These are phyloP conservation scores for Phallusia fumigata DNA, from an alignment of 23 tunicate genomes.

Conservation along the genomic window DNA sequence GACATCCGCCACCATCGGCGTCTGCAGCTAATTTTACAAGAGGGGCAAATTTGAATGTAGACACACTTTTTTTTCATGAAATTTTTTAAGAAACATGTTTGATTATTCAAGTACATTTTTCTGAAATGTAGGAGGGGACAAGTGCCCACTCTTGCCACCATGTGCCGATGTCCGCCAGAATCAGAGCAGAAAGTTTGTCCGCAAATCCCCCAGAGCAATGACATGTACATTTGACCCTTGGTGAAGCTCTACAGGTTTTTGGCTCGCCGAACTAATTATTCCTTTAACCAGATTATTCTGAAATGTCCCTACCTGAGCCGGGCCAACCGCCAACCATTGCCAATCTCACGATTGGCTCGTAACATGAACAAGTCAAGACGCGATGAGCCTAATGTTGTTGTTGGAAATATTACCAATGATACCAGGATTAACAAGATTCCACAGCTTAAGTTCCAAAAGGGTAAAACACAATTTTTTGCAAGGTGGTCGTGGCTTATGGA, in stretches of 20 bases:
- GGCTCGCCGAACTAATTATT: slow-evolving; percentile 77
- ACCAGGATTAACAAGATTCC: slow-evolving; percentile 72
- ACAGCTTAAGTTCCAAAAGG: slow-evolving; percentile 92
- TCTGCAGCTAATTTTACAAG: too few species aligned
- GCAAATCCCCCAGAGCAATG: slow-evolving; percentile 74
- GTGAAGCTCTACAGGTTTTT: slow-evolving; percentile 97
- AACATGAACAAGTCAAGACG: slow-evolving; percentile 70
- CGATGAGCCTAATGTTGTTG: slow-evolving; percentile 72
- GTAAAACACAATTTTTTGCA: slow-evolving; percentile 71
- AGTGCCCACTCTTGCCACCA: too few species aligned
- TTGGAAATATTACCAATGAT: slow-evolving; percentile 96
- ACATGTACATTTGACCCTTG: slow-evolving; percentile 77
- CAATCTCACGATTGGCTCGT: slow-evolving; percentile 72
- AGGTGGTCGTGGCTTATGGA: slow-evolving; percentile 91
- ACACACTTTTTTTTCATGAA: too few species aligned
- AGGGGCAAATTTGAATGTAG: too few species aligned
- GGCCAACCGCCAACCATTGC: slow-evolving; percentile 91
- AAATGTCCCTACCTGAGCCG: slow-evolving; percentile 95
- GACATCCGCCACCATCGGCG: too few species aligned
- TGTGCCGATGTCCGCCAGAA: slow-evolving; percentile 98
- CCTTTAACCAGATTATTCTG: slow-evolving; percentile 90
- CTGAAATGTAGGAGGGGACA: too few species aligned
- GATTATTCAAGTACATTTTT: too few species aligned
- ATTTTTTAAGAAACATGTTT: too few species aligned
- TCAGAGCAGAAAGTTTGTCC: slow-evolving; percentile 70